These are phyloP conservation scores for Steinernema feltiae DNA, from an alignment of 1,140 invertebrate species.

Conservation along the genomic window DNA sequence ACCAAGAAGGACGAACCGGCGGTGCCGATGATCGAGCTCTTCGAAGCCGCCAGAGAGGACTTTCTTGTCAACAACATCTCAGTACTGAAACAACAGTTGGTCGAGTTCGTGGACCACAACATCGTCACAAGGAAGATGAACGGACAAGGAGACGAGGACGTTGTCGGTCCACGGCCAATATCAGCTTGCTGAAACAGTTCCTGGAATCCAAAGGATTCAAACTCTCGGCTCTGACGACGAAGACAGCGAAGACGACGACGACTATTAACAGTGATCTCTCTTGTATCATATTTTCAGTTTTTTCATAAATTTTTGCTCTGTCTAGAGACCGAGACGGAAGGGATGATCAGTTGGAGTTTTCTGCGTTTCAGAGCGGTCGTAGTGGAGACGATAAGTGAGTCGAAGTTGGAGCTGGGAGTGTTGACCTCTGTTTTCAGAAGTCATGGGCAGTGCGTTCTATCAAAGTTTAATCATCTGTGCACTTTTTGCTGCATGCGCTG, in stretches of 20 bases:
- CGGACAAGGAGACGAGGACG: background rate
- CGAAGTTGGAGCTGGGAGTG: no score
- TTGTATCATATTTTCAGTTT: no score
- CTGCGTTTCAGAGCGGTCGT: background rate
- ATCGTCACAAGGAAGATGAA: background rate
- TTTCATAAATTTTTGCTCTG: no score
- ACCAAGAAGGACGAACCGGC: background rate
- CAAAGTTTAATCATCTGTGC: background rate
- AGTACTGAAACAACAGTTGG: background rate
- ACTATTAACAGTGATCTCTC: background rate
- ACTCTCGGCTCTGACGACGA: background rate
- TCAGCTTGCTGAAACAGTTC: background rate
- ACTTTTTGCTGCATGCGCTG: background rate
- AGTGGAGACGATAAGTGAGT: no score
- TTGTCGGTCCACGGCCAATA: background rate
- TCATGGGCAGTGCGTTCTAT: background rate
- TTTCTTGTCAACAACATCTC: background rate
- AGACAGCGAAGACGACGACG: background rate
- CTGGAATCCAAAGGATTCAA: background rate
- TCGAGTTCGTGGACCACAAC: background rate
- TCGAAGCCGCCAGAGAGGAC: background rate
- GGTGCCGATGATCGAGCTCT: background rate
- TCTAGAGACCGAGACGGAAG: no score
- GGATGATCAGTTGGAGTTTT: no score
- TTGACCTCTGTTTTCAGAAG: background rate